Conservation (phyloP, 1,140 invertebrate species). For the Varroa destructor region DNA sequence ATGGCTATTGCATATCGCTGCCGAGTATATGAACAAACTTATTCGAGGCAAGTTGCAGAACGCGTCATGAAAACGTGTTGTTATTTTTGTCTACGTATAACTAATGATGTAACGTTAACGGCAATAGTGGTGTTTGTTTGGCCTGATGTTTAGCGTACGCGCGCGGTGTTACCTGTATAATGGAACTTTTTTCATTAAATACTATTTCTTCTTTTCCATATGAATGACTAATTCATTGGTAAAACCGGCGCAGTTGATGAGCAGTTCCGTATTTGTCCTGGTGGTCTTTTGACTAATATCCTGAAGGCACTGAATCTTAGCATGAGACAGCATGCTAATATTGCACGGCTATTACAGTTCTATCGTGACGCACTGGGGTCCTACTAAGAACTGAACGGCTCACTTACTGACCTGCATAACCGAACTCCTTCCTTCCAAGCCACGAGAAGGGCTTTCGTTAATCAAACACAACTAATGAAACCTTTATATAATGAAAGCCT, state of each 20-base stretch:
- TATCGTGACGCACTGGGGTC: constrained; percentile 1
- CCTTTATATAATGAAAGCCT: not conserved
- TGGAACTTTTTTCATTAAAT: no score
- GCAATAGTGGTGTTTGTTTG: not conserved
- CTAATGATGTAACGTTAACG: no score
- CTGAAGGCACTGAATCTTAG: no score
- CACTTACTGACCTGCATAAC: not conserved
- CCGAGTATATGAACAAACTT: not conserved
- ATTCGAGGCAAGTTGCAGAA: not conserved
- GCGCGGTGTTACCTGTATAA: no score
- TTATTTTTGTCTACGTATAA: not conserved
- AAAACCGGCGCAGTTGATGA: no score
- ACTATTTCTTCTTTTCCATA: no score
- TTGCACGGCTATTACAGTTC: not conserved
- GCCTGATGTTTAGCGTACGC: not conserved
- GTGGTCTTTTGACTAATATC: no score
- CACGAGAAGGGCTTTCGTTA: not conserved
- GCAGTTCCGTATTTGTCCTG: no score
- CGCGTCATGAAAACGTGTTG: not conserved
- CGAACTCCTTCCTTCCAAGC: not conserved
- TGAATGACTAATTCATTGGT: no score
- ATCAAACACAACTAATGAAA: not conserved
- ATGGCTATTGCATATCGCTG: not conserved
- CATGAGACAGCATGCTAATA: no score
- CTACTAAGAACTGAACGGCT: not conserved